Evolutionary conservation across 1,140 invertebrate species (phyloP).

Genomic region (Rhyzopertha dominica): DNA sequence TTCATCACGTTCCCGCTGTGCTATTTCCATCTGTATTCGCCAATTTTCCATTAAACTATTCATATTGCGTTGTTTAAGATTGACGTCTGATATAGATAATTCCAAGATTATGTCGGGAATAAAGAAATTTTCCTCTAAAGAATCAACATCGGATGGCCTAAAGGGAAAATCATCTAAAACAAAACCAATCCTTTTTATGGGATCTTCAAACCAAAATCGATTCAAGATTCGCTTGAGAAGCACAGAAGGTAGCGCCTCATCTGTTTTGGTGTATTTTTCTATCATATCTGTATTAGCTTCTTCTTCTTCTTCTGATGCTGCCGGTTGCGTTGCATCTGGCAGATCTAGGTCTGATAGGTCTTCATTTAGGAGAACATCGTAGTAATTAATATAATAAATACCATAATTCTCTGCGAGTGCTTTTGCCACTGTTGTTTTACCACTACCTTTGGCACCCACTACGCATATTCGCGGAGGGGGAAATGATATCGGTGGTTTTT

Average conservation of each 20-base stretch:
- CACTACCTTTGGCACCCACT: slow-evolving; percentile 50
- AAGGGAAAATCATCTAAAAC: slow-evolving; percentile 56
- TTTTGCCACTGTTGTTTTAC: slow-evolving; percentile 49
- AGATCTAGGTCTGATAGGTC: too few relatives aligned
- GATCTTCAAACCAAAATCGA: slow-evolving; percentile 48
- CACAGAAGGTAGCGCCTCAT: slow-evolving; percentile 38
- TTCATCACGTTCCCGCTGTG: slow-evolving; percentile 40
- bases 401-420: slow-evolving; percentile 50
- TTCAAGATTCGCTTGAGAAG: slow-evolving; percentile 46
- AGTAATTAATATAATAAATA: slow-evolving; percentile 49
- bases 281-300: slow-evolving; percentile 10
- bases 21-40: slow-evolving; percentile 27
- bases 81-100: slow-evolving; percentile 39
- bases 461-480: slow-evolving; percentile 52
- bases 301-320: slow-evolving; percentile 1
- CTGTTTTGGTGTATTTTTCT: slow-evolving; percentile 46
- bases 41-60: slow-evolving; percentile 38
- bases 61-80: slow-evolving; percentile 39
- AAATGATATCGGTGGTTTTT: slow-evolving; percentile 42
- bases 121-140: slow-evolving; percentile 45
- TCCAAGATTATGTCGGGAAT: slow-evolving; percentile 55
- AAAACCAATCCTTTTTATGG: slow-evolving; percentile 46
- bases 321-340: too few relatives aligned
- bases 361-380: too few relatives aligned
- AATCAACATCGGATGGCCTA: slow-evolving; percentile 47